Conservation (phyloP, 1,140 invertebrate genomes). For the Danaus plexippus region DNA sequence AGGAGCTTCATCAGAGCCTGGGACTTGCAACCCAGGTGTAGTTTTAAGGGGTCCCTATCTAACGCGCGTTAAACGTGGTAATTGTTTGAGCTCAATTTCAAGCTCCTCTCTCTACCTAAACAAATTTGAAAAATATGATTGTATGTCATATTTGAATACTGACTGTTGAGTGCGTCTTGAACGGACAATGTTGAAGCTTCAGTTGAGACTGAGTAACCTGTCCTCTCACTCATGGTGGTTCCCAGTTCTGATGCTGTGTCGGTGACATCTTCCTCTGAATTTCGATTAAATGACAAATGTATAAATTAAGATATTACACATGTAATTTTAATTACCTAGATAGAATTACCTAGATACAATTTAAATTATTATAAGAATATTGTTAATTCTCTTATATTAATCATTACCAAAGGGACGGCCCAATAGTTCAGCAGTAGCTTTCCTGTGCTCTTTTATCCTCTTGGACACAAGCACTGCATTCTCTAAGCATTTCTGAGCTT, state of each 20-base stretch:
- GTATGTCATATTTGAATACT: slow-evolving; percentile 19
- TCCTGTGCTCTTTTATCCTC: slow-evolving; percentile 62
- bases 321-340: no score
- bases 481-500: slow-evolving; percentile 61
- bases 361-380: neutral
- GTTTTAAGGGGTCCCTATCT: no score
- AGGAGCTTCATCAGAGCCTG: slow-evolving; percentile 1
- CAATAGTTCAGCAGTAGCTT: slow-evolving; percentile 60
- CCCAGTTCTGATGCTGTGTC: slow-evolving; percentile 59
- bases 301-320: slow-evolving; percentile 3
- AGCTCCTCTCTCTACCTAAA: no score
- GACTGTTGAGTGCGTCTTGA: slow-evolving; percentile 64
- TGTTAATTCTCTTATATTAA: slow-evolving; percentile 1
- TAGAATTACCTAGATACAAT: no score
- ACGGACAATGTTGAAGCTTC: slow-evolving; percentile 58
- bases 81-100: no score
- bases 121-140: no score
- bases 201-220: slow-evolving; percentile 55
- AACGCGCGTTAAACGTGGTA: no score
- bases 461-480: slow-evolving; percentile 66
- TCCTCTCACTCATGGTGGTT: slow-evolving; percentile 59
- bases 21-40: neutral
- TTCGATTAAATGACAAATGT: slow-evolving; percentile 12
- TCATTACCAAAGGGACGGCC: slow-evolving; percentile 54
- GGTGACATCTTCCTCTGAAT: slow-evolving; percentile 52